phyloP scores from a whole-genome alignment of 53 echinoderm and acorn worm species.

The Holothuria leucospilota region DNA sequence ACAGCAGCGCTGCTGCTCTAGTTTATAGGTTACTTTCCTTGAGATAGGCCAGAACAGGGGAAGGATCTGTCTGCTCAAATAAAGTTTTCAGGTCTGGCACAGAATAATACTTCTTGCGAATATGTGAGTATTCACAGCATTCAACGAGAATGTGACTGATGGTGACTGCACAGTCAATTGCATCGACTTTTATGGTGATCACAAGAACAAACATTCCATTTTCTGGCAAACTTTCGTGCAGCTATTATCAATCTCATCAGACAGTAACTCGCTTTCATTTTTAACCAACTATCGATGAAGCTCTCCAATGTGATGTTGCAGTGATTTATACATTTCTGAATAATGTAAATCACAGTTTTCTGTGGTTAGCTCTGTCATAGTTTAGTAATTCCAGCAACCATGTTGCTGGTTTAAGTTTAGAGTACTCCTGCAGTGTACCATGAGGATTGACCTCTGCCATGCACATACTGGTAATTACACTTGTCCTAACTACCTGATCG shows the following conservation, averaged over 20 bases:
- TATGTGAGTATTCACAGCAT: too few relatives aligned
- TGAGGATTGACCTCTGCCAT: background rate
- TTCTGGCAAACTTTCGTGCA: background rate
- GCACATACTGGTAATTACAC: conserved; percentile 26
- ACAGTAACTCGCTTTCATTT: background rate
- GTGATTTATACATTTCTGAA: background rate
- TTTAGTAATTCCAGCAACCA: background rate
- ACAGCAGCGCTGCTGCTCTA: too few relatives aligned
- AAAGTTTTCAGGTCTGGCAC: too few relatives aligned
- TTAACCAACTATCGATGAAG: background rate
- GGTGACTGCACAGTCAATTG: too few relatives aligned
- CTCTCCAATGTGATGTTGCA: background rate
- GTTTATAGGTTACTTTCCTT: too few relatives aligned
- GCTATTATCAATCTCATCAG: background rate
- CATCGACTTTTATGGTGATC: background rate
- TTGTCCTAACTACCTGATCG: background rate
- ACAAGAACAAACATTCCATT: conserved; percentile 22
- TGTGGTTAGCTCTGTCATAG: background rate
- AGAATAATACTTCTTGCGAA: too few relatives aligned
- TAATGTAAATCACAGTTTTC: background rate
- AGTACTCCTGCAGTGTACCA: background rate
- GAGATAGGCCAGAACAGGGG: too few relatives aligned
- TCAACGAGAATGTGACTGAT: too few relatives aligned
- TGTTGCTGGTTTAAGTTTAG: background rate
- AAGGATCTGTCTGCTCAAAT: too few relatives aligned